Evolutionary conservation across 2,797 vertebrate species (phyloP).

Genomic region (Neosalanx taihuensis): DNA sequence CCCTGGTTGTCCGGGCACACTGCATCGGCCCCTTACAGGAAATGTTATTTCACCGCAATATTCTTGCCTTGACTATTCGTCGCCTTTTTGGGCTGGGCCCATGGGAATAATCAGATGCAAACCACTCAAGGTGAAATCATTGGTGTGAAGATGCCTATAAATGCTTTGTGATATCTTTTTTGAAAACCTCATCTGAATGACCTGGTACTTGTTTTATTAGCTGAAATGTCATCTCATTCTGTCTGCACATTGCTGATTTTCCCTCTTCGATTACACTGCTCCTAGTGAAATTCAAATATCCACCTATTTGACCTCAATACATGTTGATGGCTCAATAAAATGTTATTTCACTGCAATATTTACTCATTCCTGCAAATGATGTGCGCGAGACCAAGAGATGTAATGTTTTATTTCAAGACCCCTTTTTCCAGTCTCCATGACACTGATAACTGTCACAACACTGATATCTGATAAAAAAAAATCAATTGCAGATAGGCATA

Average conservation of each 20-base stretch:
- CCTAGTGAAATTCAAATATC: conserved; percentile 25
- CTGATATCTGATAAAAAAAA: conserved; percentile 5
- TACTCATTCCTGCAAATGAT: conserved; percentile 4
- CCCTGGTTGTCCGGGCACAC: too few relatives aligned
- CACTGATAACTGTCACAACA: not conserved
- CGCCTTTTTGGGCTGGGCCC: too few relatives aligned
- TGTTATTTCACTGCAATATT: conserved; percentile 4
- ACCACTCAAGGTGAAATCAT: conserved; percentile 7
- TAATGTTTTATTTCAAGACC: not conserved
- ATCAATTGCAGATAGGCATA: conserved; percentile 35
- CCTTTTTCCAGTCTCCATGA: not conserved
- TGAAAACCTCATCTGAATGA: conserved; percentile 17
- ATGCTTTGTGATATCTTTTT: conserved; percentile 3
- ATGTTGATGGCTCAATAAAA: conserved; percentile 7
- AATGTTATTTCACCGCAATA: too few relatives aligned
- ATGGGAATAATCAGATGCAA: not conserved
- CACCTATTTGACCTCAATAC: conserved; percentile 26
- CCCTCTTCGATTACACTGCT: conserved; percentile 11
- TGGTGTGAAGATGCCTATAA: not conserved
- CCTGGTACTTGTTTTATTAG: conserved; percentile 20
- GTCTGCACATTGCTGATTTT: conserved; percentile 20
- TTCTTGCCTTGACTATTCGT: too few relatives aligned
- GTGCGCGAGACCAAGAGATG: not conserved
- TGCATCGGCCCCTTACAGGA: too few relatives aligned
- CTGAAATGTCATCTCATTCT: conserved; percentile 36